Evolutionary conservation across 1,140 invertebrate species (phyloP), one percentile per base, ranked within the genome.

Genomic region (Papilio glaucus): DNA sequence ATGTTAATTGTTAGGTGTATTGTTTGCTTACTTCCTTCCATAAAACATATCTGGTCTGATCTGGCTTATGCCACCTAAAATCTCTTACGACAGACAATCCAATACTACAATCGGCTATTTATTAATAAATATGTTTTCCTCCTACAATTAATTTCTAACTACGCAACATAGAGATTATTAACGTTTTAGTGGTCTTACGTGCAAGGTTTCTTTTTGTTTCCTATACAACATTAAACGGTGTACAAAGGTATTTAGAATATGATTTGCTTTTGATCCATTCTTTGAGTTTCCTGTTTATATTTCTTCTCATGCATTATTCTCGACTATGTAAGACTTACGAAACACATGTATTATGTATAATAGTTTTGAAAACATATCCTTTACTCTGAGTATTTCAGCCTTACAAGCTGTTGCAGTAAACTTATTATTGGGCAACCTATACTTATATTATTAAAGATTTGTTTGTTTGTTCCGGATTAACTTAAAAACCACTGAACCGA

Each of bases 251-350:
- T 57, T 57, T 57, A 57, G 24, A 26, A 24, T 57, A 57, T 21
- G 49, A 57, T 57, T 57, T 57, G 24, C 49, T 21, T 57, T 57
- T 57, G 49, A 57, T 26, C 49, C 49, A 57, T 57, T 57, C 49
- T 4, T 26, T 57, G 49, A 13, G 49, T 26, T 57, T 57, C 49
- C 49, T 57, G 49, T 57, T 57, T 57, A 26, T 57, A 26, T 57
- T 24, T 26, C 9, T 13, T 57, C 10, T 57, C 12, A 57, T 57
- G 18, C 18, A 57, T 12, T 26, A 57, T 57, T 26, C 21, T 4
- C 18, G 0, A 45, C 0, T 8, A 10, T 10, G 1, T 24, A 10
- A 4, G 4, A 10, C 4, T 4, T 26, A 57, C 12, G 29, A 33
- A 33, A 33, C 29, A 33, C 6, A 6, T 33, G 29, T 33, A n/a